Conservation (phyloP, 2,113 vertebrate species). For the Formicarius rufipectus region DNA sequence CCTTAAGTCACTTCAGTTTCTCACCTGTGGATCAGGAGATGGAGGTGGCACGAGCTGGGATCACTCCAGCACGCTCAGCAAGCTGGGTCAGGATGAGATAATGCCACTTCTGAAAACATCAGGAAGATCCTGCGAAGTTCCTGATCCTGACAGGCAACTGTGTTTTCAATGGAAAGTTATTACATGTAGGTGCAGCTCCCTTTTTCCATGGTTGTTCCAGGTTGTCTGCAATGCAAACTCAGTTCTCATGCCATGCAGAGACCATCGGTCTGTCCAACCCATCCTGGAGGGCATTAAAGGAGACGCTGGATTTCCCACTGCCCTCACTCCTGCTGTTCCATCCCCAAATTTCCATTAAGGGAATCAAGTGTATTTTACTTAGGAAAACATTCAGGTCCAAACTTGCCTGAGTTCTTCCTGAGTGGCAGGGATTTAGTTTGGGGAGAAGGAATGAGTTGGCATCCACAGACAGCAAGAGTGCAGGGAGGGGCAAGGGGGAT, state of each 20-base stretch:
- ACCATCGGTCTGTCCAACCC: neutral
- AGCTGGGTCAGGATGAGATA: neutral
- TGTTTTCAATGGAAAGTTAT: neutral
- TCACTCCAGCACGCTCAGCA: neutral
- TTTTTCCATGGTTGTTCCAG: neutral
- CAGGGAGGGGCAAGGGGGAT: rapidly evolving
- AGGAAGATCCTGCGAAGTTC: neutral
- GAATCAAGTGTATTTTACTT: neutral
- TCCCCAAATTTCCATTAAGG: neutral
- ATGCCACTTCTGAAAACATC: neutral
- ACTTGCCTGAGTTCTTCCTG: neutral
- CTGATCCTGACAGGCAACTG: neutral
- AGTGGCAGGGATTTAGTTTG: neutral
- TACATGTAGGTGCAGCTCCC: neutral
- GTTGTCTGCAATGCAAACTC: neutral
- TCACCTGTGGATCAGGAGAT: neutral
- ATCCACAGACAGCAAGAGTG: rapidly evolving
- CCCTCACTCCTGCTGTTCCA: too few relatives aligned
- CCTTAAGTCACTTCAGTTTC: neutral
- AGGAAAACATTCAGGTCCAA: neutral
- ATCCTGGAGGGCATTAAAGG: rapidly evolving
- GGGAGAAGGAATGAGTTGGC: neutral
- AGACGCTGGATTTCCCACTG: neutral
- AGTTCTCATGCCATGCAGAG: rapidly evolving
- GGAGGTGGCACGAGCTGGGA: neutral